A percentile compares a stretch with the other conserved stretches of the same genome.
Evolutionary conservation across 2,888 invertebrate genomes (phyloP).

Genomic region (Drosophila atripex): DNA sequence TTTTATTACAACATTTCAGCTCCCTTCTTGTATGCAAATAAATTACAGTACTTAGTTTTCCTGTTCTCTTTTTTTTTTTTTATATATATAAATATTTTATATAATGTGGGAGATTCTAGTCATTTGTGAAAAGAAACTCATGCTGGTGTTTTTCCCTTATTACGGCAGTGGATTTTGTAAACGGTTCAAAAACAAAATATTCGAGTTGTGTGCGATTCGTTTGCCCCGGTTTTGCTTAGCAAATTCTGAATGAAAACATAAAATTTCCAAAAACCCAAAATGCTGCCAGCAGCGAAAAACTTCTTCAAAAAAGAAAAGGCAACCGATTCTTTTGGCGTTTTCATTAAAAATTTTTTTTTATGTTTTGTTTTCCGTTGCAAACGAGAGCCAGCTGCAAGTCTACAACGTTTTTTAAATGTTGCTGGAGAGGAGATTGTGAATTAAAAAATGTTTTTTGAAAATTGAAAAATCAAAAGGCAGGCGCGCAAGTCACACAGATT

Average conservation of each 20-base stretch:
- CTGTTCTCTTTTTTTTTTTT: neutral
- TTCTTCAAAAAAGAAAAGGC: constrained; percentile 44
- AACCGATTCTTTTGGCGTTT: constrained; percentile 32
- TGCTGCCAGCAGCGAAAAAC: constrained; percentile 69
- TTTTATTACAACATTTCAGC: constrained; percentile 18
- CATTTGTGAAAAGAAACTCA: constrained; percentile 37
- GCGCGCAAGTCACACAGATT: constrained; percentile 39
- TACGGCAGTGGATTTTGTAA: constrained; percentile 69
- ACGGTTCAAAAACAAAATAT: constrained; percentile 61
- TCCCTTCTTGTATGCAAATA: constrained; percentile 22
- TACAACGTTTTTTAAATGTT: constrained; percentile 45
- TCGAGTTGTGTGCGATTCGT: constrained; percentile 43
- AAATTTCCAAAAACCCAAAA: constrained; percentile 30
- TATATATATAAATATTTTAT: too few relatives aligned
- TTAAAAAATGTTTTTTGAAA: constrained; percentile 10
- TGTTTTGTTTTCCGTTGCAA: constrained; percentile 55
- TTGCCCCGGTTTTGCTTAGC: constrained; percentile 8
- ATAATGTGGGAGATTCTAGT: constrained; percentile 9
- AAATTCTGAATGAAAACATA: constrained; percentile 9
- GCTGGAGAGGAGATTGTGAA: constrained; percentile 4
- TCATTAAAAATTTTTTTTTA: constrained; percentile 3
- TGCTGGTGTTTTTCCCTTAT: constrained; percentile 38
- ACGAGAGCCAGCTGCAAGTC: constrained; percentile 66
- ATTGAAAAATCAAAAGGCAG: constrained; percentile 49
- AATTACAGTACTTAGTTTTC: constrained; percentile 29